Evolutionary conservation across 1,140 invertebrate genomes (phyloP).

Genomic region (Drosophila novamexicana): DNA sequence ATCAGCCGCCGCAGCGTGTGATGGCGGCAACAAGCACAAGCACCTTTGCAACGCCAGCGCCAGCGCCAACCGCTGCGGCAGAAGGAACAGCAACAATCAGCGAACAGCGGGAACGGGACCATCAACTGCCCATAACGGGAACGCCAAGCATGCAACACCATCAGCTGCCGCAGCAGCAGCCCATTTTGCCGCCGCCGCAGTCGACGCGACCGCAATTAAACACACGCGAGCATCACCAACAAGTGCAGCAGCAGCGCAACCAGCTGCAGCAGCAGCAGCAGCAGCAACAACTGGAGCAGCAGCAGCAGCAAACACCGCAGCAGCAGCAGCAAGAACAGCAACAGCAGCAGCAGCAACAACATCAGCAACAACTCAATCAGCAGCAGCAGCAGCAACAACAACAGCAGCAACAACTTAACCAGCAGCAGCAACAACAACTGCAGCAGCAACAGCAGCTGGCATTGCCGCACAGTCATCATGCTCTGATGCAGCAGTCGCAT

Average conservation of each 20-base stretch:
- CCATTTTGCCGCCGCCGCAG: too few relatives aligned
- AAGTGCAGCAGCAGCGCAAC: too few relatives aligned
- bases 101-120: slow-evolving; percentile 51
- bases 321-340: slow-evolving; percentile 34
- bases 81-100: neutral
- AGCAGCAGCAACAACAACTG: slow-evolving; percentile 39
- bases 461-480: slow-evolving; percentile 68
- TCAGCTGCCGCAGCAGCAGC: slow-evolving; percentile 20
- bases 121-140: slow-evolving; percentile 30
- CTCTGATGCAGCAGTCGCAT: slow-evolving; percentile 72
- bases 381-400: slow-evolving; percentile 34
- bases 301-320: slow-evolving; percentile 20
- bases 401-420: slow-evolving; percentile 26
- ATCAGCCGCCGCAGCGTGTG: slow-evolving; percentile 48
- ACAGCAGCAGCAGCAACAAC: slow-evolving; percentile 33
- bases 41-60: slow-evolving; percentile 67
- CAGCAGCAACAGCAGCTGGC: slow-evolving; percentile 36
- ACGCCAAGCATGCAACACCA: slow-evolving; percentile 41
- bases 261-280: too few relatives aligned
- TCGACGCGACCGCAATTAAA: too few relatives aligned
- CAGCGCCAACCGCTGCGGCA: slow-evolving; percentile 33
- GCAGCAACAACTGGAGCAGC: too few relatives aligned
- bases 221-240: too few relatives aligned
- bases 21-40: slow-evolving; percentile 47
- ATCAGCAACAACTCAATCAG: slow-evolving; percentile 23